phyloP scores from a whole-genome alignment of 2,888 invertebrate species.

The Latrodectus elegans region DNA sequence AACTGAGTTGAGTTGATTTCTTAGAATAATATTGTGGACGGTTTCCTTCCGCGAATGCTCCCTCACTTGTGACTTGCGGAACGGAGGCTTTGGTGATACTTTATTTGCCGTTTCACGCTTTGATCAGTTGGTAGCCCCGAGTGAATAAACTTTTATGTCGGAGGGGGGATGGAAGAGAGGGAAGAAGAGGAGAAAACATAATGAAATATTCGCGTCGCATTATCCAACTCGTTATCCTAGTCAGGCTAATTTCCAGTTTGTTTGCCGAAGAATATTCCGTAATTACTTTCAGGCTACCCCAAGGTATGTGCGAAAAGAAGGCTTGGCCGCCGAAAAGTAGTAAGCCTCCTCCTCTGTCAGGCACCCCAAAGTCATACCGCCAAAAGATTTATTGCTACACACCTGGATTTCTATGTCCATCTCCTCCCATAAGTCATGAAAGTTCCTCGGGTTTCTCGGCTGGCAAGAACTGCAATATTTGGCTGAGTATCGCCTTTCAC shows the following conservation, averaged over 20 bases:
- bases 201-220: not conserved
- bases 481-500: conserved; percentile 36
- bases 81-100: no score
- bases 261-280: conserved; percentile 61
- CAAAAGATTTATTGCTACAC: conserved; percentile 67
- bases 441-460: conserved; percentile 35
- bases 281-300: conserved; percentile 53
- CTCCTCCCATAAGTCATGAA: conserved; percentile 43
- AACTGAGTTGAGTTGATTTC: no score
- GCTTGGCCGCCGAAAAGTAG: conserved; percentile 49
- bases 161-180: not conserved
- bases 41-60: no score
- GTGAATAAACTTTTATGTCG: no score
- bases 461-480: conserved; percentile 24
- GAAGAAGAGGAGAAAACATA: not conserved
- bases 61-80: no score
- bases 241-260: conserved; percentile 63
- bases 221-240: conserved; percentile 58
- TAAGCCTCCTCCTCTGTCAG: conserved; percentile 28
- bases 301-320: conserved; percentile 67
- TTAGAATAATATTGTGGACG: no score
- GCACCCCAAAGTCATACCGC: conserved; percentile 40
- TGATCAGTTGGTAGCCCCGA: no score
- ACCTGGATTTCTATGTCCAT: conserved; percentile 63
- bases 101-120: no score